These are phyloP conservation scores for Meiosimyza platycephala DNA, from an alignment of 2,888 invertebrate species.

Conservation along the genomic window DNA sequence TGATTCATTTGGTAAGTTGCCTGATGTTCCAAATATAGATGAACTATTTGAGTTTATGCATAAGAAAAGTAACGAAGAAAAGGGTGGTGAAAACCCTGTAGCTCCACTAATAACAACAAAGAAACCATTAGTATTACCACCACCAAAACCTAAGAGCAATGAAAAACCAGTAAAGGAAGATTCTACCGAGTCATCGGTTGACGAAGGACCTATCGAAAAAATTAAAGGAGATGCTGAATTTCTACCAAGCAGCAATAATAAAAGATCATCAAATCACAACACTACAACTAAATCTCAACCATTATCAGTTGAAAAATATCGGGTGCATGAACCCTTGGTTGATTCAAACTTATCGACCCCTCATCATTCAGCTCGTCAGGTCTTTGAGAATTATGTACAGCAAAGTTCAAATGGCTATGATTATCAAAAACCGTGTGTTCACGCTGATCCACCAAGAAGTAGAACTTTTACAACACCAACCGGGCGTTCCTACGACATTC, in stretches of 20 bases:
- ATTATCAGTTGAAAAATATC: conserved; percentile 39
- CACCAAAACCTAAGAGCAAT: conserved; percentile 31
- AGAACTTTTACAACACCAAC: conserved; percentile 58
- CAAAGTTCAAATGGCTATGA: conserved; percentile 52
- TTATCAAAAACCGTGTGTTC: conserved; percentile 51
- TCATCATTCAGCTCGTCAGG: conserved; percentile 55
- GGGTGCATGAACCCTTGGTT: conserved; percentile 52
- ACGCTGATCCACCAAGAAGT: conserved; percentile 49
- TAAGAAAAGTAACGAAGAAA: conserved; percentile 48
- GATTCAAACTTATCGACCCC: conserved; percentile 58
- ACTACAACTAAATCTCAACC: conserved; percentile 29
- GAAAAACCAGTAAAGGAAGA: conserved; percentile 44
- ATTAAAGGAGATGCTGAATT: conserved; percentile 64
- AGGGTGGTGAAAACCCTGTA: conserved; percentile 26
- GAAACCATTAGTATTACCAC: conserved; percentile 28
- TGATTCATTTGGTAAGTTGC: conserved; percentile 60
- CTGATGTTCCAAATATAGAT: conserved; percentile 64
- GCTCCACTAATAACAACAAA: conserved; percentile 36
- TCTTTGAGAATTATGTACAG: conserved; percentile 57
- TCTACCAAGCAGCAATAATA: conserved; percentile 51
- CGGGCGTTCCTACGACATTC: conserved; percentile 60
- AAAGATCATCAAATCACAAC: background rate
- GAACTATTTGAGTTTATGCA: conserved; percentile 64
- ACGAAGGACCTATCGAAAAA: conserved; percentile 53
- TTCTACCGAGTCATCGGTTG: conserved; percentile 37